Evolutionary conservation across 2,888 invertebrate genomes (phyloP).

Genomic region (Phymatocera aterrima): DNA sequence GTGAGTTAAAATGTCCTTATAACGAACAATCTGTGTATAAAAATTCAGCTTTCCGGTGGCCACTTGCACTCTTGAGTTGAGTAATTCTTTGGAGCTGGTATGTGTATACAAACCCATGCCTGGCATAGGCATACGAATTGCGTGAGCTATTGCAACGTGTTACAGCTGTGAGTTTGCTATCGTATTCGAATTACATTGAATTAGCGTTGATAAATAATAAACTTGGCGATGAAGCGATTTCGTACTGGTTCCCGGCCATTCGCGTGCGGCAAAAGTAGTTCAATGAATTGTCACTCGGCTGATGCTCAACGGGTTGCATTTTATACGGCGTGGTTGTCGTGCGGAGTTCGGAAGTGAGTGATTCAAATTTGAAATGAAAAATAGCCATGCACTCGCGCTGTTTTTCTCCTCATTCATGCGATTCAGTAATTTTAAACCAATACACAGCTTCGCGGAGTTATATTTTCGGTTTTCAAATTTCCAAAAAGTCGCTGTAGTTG

Average conservation of each 20-base stretch:
- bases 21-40: not conserved
- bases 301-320: not conserved
- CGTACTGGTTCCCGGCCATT: not conserved
- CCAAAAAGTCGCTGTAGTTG: not conserved
- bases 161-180: not conserved
- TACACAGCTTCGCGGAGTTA: not conserved
- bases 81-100: not conserved
- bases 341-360: not conserved
- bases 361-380: not conserved
- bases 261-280: not conserved
- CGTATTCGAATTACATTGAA: not conserved
- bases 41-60: not conserved
- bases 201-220: conserved; percentile 12
- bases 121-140: not conserved
- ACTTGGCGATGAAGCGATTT: not conserved
- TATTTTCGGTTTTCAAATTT: not conserved
- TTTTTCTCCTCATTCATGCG: too few species aligned
- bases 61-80: not conserved
- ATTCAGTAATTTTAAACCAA: too few species aligned
- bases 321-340: not conserved
- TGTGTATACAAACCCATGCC: not conserved
- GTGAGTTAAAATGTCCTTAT: not conserved
- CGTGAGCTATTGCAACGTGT: not conserved
- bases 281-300: not conserved
- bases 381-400: not conserved